These are phyloP conservation scores for Alca torda DNA, from an alignment of 2,797 vertebrate genomes.

Conservation along the genomic window DNA sequence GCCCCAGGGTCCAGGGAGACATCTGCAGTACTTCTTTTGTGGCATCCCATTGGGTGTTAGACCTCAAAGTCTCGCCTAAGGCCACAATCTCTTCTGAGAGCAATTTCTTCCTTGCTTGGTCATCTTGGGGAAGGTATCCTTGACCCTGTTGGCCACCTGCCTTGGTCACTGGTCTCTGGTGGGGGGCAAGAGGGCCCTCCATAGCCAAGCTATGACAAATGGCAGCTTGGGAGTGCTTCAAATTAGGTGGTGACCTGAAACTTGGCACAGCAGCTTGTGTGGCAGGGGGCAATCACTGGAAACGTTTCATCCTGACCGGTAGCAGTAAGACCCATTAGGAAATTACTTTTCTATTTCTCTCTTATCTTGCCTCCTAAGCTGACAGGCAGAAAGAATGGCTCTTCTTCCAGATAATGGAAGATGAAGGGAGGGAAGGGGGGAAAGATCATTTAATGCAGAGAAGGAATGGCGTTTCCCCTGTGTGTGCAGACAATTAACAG, in stretches of 20 bases:
- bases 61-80: background rate
- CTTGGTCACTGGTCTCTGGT: background rate
- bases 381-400: background rate
- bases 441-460: background rate
- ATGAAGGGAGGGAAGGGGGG: background rate
- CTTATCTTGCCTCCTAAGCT: background rate
- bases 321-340: background rate
- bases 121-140: background rate
- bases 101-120: background rate
- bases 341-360: conserved; percentile 18
- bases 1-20: background rate
- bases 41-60: rapidly evolving
- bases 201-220: background rate
- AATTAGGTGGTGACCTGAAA: background rate
- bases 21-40: background rate
- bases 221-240: background rate
- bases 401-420: background rate
- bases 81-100: background rate
- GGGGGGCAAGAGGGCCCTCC: background rate
- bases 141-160: background rate
- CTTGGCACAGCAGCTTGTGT: background rate
- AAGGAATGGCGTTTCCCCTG: background rate
- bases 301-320: background rate
- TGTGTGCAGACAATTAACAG: background rate
- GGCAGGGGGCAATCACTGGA: background rate